Conservation (phyloP, 2,113 vertebrate species). For the Aleadryas rufinucha region DNA sequence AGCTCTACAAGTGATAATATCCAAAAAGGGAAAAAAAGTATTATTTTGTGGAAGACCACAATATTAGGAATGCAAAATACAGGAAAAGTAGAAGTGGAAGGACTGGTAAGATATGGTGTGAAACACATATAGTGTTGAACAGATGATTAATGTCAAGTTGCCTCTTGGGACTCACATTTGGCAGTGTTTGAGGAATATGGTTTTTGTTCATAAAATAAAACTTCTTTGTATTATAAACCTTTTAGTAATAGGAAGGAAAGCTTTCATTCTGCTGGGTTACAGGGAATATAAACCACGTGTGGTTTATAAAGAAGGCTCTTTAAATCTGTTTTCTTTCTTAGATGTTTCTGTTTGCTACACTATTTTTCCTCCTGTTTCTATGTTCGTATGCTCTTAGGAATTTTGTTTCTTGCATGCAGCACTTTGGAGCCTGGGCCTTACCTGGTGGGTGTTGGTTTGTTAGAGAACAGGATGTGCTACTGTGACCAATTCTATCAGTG, state of each 20-base stretch:
- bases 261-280: neutral
- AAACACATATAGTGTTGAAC: neutral
- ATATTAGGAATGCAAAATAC: neutral
- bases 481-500: neutral
- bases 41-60: neutral
- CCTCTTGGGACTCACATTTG: neutral
- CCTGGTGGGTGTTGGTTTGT: fast-evolving
- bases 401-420: neutral
- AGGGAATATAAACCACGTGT: neutral
- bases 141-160: neutral
- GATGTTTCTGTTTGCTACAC: neutral
- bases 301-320: neutral
- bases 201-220: neutral
- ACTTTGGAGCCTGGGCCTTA: neutral
- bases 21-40: neutral
- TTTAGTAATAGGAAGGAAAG: neutral
- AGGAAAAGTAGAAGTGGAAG: neutral
- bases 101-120: neutral
- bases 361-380: fast-evolving
- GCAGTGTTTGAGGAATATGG: neutral
- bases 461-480: neutral
- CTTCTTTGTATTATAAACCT: neutral
- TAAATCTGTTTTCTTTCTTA: neutral
- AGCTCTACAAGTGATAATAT: neutral
- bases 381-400: neutral